Evolutionary conservation across 2,113 vertebrate species (phyloP).

Genomic region (Ancistrus triradiatus): DNA sequence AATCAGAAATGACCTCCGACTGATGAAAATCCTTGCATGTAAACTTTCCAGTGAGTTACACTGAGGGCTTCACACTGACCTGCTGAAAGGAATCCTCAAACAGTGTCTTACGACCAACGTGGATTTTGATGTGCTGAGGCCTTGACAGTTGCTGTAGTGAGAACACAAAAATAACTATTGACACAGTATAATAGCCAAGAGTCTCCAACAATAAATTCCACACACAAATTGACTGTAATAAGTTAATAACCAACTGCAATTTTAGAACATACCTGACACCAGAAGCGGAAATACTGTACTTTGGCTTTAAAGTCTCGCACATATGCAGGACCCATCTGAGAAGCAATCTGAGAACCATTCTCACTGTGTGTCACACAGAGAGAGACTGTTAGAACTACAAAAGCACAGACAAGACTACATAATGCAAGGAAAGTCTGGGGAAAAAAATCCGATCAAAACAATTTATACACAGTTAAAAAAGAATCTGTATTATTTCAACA

Average conservation of each 20-base stretch:
- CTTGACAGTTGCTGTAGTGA: constrained; percentile 87
- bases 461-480: too few species aligned
- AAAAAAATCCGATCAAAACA: too few species aligned
- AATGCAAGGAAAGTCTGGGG: background rate
- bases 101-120: constrained; percentile 88
- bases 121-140: constrained; percentile 97
- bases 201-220: background rate
- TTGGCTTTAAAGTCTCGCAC: constrained; percentile 98
- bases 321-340: constrained; percentile 96
- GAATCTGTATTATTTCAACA: too few species aligned
- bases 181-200: background rate
- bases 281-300: constrained; percentile 97
- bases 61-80: too few species aligned
- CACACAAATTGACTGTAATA: background rate
- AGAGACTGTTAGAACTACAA: rapidly evolving
- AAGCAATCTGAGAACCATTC: constrained; percentile 95
- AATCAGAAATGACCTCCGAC: too few species aligned
- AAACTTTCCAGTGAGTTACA: too few species aligned
- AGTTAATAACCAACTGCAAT: background rate
- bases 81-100: constrained; percentile 99
- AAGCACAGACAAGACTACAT: background rate
- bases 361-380: constrained; percentile 73
- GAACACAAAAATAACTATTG: background rate
- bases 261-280: constrained; percentile 86
- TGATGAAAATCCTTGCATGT: too few species aligned